A percentile compares a stretch with the other conserved stretches of the same genome.
Conservation (phyloP, 2,113 vertebrate species). For the Speoplatyrhinus poulsoni region DNA sequence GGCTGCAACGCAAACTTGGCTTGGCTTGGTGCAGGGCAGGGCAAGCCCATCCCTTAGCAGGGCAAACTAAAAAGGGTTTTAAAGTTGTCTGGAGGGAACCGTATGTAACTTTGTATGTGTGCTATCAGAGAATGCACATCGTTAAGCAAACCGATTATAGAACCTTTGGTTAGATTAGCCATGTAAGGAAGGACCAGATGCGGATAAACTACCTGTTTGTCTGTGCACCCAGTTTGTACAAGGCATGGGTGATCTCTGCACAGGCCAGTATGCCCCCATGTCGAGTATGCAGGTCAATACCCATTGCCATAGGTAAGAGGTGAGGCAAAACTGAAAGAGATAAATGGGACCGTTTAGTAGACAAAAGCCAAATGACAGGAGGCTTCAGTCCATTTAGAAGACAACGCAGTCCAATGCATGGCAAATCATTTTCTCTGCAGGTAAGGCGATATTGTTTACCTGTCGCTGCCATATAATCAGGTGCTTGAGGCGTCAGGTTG, state of each 20-base stretch:
- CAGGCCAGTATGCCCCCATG: constrained; percentile 92
- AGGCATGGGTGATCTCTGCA: constrained; percentile 86
- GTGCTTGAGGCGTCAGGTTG: constrained; percentile 83
- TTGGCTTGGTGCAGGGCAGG: too few relatives aligned
- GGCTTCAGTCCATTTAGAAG: neutral
- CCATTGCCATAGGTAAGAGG: constrained; percentile 82
- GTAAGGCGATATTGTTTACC: constrained; percentile 77
- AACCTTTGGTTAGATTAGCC: neutral
- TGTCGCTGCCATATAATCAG: constrained; percentile 81
- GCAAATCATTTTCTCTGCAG: neutral
- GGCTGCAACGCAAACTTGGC: too few relatives aligned
- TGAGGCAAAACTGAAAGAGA: constrained; percentile 83
- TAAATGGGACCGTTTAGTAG: neutral
- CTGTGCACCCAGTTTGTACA: constrained; percentile 79
- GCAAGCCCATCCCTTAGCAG: too few relatives aligned
- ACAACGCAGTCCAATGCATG: neutral
- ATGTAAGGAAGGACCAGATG: neutral
- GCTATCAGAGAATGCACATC: too few relatives aligned
- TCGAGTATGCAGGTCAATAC: constrained; percentile 86
- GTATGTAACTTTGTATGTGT: too few relatives aligned
- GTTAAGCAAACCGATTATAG: too few relatives aligned
- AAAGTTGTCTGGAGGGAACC: too few relatives aligned
- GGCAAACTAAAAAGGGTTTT: too few relatives aligned
- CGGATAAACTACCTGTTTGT: constrained; percentile 79
- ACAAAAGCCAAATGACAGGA: neutral